These are phyloP conservation scores for Schizotus pectinicornis DNA, from an alignment of 2,888 invertebrate genomes.

Conservation along the genomic window DNA sequence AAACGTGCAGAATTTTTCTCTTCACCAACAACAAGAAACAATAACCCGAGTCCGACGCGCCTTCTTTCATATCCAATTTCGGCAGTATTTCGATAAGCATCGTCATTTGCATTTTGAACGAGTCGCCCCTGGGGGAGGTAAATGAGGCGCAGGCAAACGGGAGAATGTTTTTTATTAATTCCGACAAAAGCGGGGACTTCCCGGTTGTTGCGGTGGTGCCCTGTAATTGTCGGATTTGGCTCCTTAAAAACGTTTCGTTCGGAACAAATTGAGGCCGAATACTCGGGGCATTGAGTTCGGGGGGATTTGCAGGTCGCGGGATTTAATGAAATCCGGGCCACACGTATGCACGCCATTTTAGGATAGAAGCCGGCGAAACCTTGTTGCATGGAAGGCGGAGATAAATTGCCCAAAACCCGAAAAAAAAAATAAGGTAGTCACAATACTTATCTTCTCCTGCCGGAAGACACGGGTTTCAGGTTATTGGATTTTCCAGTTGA, in stretches of 20 bases:
- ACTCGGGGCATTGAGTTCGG: not conserved
- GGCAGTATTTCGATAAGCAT: conserved; percentile 23
- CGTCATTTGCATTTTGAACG: conserved; percentile 27
- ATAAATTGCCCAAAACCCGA: no score
- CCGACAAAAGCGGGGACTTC: conserved; percentile 16
- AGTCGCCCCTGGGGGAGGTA: conserved; percentile 18
- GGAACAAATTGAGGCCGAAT: conserved; percentile 10
- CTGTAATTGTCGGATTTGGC: conserved; percentile 17
- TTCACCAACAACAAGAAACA: conserved; percentile 14
- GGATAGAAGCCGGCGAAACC: no score
- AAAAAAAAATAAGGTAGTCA: no score
- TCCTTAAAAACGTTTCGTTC: conserved; percentile 16
- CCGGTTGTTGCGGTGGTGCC: conserved; percentile 8
- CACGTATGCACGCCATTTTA: no score
- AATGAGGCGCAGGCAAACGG: conserved; percentile 19
- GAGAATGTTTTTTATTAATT: conserved; percentile 23
- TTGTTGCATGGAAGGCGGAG: no score
- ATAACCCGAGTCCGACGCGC: conserved; percentile 10
- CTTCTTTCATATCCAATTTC: conserved; percentile 22
- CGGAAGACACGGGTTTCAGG: no score
- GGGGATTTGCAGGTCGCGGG: conserved; percentile 2
- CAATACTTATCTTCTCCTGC: no score
- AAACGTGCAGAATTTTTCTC: conserved; percentile 5
- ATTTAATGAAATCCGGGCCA: conserved; percentile 1
- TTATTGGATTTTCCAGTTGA: no score